phyloP scores from a whole-genome alignment of 1,140 invertebrate genomes.

The Paralvinella palmiformis region DNA sequence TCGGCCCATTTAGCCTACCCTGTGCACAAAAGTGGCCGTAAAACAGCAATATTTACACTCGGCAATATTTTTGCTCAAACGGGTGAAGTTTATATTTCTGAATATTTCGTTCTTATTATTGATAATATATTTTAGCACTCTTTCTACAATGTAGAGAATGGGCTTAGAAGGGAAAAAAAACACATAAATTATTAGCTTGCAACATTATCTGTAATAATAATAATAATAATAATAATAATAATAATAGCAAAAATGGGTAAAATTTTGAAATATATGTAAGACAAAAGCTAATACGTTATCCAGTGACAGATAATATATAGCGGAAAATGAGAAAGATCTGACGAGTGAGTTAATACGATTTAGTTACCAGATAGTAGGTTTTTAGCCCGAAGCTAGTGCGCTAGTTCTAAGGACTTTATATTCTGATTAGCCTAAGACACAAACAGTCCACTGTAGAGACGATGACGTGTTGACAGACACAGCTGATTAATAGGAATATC shows the following conservation, averaged over 20 bases:
- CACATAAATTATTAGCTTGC: not conserved
- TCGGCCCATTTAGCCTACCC: not conserved
- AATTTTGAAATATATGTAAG: not conserved
- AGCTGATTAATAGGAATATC: too few species aligned
- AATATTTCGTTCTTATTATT: conserved; percentile 3
- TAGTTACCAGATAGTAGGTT: not conserved
- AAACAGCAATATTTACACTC: too few species aligned
- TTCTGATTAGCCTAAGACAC: not conserved
- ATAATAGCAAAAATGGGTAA: not conserved
- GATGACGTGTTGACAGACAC: too few species aligned
- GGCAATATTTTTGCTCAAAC: too few species aligned
- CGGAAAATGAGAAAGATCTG: not conserved
- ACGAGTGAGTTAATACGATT: not conserved
- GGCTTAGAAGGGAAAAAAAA: not conserved
- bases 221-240: not conserved
- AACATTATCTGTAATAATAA: not conserved
- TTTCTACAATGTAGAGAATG: not conserved
- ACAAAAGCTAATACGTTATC: not conserved
- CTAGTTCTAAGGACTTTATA: not conserved
- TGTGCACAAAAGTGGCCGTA: too few species aligned
- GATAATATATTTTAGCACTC: not conserved
- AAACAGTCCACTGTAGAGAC: too few species aligned
- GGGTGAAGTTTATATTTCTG: conserved; percentile 3
- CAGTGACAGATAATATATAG: not conserved
- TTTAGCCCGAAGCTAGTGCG: not conserved